These are phyloP conservation scores for Aphodius sticticus DNA, from an alignment of 2,888 invertebrate species.

Conservation along the genomic window DNA sequence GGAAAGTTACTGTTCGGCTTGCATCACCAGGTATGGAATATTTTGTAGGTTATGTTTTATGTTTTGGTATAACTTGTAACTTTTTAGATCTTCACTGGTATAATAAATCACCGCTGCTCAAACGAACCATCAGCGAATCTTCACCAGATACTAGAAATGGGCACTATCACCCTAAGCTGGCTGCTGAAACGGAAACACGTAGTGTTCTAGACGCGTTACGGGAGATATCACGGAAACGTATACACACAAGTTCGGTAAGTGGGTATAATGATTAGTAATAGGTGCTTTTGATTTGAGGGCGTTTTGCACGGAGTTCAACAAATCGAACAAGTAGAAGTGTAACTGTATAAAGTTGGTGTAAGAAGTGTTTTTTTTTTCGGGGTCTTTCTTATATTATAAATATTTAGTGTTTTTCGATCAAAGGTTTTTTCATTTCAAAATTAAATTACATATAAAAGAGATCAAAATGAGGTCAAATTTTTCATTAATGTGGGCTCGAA, in stretches of 20 bases:
- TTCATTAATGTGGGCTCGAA: no score
- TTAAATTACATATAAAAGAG: no score
- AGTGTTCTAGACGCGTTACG: conserved; percentile 66
- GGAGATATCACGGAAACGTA: conserved; percentile 66
- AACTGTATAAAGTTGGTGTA: no score
- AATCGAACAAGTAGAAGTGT: no score
- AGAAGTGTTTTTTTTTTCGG: no score
- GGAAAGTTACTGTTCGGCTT: conserved; percentile 52
- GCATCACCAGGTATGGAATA: conserved; percentile 47
- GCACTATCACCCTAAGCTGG: conserved; percentile 49
- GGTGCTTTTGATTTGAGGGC: no score
- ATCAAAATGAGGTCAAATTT: no score
- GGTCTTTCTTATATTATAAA: not conserved
- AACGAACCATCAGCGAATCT: conserved; percentile 26
- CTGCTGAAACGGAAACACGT: conserved; percentile 58
- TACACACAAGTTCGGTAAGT: conserved; percentile 54
- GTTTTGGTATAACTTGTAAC: not conserved
- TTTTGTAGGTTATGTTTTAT: conserved; percentile 8
- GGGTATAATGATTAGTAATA: no score
- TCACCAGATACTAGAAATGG: conserved; percentile 25
- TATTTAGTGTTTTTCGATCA: not conserved
- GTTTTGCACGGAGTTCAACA: no score
- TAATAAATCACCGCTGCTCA: conserved; percentile 28
- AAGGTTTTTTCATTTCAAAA: no score
- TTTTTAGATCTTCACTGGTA: conserved; percentile 33